A percentile compares a stretch with the other conserved stretches of the same genome.
phyloP scores from a whole-genome alignment of 2,888 invertebrate genomes.

The Cerastoderma edule region DNA sequence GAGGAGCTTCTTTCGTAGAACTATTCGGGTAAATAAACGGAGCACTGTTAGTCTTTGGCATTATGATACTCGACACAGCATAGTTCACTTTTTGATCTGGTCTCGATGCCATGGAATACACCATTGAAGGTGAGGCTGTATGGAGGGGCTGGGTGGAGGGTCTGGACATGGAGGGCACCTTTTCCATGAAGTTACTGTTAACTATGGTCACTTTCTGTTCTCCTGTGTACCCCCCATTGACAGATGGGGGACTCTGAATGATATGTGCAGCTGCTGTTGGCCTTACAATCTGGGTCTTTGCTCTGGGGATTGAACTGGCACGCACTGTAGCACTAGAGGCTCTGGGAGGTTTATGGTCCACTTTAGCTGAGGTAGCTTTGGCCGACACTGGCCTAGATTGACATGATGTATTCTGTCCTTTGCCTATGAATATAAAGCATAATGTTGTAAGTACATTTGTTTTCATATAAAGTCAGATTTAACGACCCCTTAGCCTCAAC shows the following conservation, averaged over 20 bases:
- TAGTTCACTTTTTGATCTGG: constrained; percentile 61
- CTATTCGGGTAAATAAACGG: constrained; percentile 50
- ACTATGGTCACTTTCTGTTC: constrained; percentile 67
- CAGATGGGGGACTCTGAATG: constrained; percentile 61
- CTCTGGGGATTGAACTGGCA: constrained; percentile 56
- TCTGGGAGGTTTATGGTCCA: constrained; percentile 58
- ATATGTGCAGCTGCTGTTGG: constrained; percentile 80
- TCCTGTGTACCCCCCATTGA: constrained; percentile 23
- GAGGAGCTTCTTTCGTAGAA: constrained; percentile 31
- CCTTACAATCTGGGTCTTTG: constrained; percentile 64
- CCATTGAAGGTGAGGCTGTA: constrained; percentile 44
- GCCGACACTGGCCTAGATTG: constrained; percentile 72
- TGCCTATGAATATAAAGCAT: too few relatives aligned
- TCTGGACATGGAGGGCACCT: constrained; percentile 61
- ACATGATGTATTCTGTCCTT: too few relatives aligned
- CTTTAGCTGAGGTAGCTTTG: constrained; percentile 34
- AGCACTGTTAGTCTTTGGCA: constrained; percentile 55
- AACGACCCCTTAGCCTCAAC: too few relatives aligned
- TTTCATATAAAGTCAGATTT: too few relatives aligned
- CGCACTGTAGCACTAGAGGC: constrained; percentile 68
- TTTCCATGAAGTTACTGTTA: constrained; percentile 73
- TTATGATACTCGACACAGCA: constrained; percentile 59
- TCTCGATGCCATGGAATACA: constrained; percentile 44
- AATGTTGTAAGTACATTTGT: too few relatives aligned
- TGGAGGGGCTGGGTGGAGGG: constrained; percentile 30